These are phyloP conservation scores for Pseudois nayaur DNA, from an alignment of 2,113 vertebrate genomes.

Conservation along the genomic window DNA sequence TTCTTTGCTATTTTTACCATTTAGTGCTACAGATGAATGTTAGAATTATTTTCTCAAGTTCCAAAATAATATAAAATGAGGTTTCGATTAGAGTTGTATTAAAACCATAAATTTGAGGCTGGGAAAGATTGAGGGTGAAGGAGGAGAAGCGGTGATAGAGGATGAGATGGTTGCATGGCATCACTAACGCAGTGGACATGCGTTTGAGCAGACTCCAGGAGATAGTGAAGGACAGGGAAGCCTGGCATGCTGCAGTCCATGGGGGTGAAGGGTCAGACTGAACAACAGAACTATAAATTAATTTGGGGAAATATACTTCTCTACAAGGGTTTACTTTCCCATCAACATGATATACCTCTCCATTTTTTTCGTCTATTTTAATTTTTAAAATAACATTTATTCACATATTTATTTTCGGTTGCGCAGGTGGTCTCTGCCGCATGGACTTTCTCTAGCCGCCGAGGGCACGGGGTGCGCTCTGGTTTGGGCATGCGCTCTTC, in stretches of 20 bases:
- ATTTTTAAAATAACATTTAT: neutral
- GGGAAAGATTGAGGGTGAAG: neutral
- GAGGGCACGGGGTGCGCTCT: accelerated
- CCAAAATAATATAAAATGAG: neutral
- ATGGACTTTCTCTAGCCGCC: neutral
- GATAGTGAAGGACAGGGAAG: neutral
- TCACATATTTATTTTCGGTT: neutral
- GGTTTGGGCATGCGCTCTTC: neutral
- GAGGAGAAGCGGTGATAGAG: neutral
- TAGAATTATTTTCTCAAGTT: neutral
- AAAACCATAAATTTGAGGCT: neutral
- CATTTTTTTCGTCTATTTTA: neutral
- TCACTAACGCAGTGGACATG: neutral
- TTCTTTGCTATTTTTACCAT: neutral
- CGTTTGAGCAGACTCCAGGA: neutral
- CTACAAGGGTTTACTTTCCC: neutral
- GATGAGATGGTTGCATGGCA: neutral
- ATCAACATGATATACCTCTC: neutral
- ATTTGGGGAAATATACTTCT: neutral
- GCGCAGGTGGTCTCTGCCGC: neutral
- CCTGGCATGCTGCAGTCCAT: neutral
- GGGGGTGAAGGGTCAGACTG: accelerated
- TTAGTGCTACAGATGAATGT: neutral
- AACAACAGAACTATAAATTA: neutral
- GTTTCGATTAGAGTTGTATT: neutral